Base-by-base conservation (phyloP, 2,113 vertebrate species). In the Melanerpes aurifrons region DNA sequence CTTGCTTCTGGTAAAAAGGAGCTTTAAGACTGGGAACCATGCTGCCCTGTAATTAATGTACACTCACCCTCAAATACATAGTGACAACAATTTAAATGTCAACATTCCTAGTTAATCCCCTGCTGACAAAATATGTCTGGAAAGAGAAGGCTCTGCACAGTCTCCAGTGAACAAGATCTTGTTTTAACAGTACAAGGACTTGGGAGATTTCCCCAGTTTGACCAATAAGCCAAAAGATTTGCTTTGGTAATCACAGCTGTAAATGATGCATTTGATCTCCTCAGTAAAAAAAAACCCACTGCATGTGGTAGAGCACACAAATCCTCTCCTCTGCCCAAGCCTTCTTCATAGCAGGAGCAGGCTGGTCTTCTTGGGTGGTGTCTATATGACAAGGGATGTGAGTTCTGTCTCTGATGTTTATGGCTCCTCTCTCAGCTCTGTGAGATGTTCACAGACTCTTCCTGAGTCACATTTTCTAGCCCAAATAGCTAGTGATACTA, bases 11-110 rank as follows among this genome's bases (percentile, higher is more conserved):
- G 26, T 72, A 47, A 79, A 57, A 81, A 86, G 48, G 28, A 94
- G 76, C 86, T 88, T 54, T 72, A 88, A 81, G 69, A 15, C 88
- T 53, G 28, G 56, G 80, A 92, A 59, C 80, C 19, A 15, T 61
- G 53, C 88, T 66, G 88, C 80, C 88, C 80, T 86, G 80, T 94
- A 95, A 92, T 92, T 93, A 96, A 84, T 58, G 83, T 87, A 86
- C 88, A 57, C 80, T 88, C 95, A 83, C 86, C 82, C 77, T 90
- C 92, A 87, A 86, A 93, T 61, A 86, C 5, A 5, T 90, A 90
- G 86, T 58, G 90, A 96, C 94, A 95, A 96, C 92, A 93, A 94
- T 71, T 87, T 94, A 95, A 95, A 94, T 96, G 91, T 93, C 96
- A 95, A 92, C 92, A 92, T 87, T 96, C 86, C 86, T 91, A 76